Evolutionary conservation across 2,888 invertebrate species (phyloP), one percentile per base, ranked within the genome.

Genomic region (Lordiphosa andalusiaca): DNA sequence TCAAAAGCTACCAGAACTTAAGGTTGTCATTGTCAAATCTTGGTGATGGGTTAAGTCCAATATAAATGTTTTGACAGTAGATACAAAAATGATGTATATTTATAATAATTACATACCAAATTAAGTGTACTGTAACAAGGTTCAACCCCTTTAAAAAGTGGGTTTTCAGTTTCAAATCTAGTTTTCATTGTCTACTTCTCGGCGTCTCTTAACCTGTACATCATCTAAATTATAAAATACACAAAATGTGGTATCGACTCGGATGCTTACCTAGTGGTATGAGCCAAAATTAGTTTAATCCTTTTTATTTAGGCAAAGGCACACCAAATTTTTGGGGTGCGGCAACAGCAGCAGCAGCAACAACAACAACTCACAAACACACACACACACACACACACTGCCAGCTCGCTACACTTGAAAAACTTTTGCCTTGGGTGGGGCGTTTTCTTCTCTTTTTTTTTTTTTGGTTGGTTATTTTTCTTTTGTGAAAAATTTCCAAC

Each of bases 391-490:
- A 53, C 66, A 53, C 52, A 37, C n/a, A 59, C 48, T n/a, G 52
- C 35, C 35, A 61, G 62, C 36, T 48, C 52, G 76, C 50, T 49
- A 72, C 60, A 76, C 84, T 84, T 81, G 76, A 80, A 73, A 66
- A 78, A 75, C 72, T 62, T 82, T 59, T 54, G 56, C 48, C 42
- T 70, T 74, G 82, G 84, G 75, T 77, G 78, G 77, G 84, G 72
- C 73, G 57, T 69, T 68, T 54, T 59, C 56, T 44, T 50, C 41
- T 13, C 35, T 62, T 38, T 58, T 63, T 52, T 58, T 63, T 52
- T 58, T 52, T 58, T 63, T 52, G 56, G 58, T 53, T 53, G 21
- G 36, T 40, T 38, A 46, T 58, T 58, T 50, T 41, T 47, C 44
- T 47, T 53, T 54, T 37, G 58, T 50, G 58, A 51, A 53, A 67